A percentile compares a stretch with the other conserved stretches of the same genome.
These are phyloP conservation scores for Perizoma flavofasciatum DNA, from an alignment of 2,888 invertebrate genomes.

Conservation along the genomic window DNA sequence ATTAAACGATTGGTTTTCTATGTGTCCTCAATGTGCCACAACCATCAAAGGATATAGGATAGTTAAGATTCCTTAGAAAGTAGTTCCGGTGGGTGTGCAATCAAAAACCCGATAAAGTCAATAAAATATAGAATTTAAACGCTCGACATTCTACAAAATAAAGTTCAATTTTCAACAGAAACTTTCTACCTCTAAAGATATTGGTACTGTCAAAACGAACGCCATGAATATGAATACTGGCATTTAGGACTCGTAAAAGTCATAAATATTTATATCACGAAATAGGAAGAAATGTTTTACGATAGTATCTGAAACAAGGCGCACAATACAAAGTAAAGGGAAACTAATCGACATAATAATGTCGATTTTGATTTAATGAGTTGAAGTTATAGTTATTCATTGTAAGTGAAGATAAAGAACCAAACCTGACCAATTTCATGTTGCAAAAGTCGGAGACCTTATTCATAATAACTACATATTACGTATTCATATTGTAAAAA, in stretches of 20 bases:
- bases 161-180: slow-evolving; percentile 17
- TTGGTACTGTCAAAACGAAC: slow-evolving; percentile 33
- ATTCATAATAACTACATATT: not conserved
- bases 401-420: slow-evolving; percentile 1
- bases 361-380: slow-evolving; percentile 14
- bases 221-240: slow-evolving; percentile 49
- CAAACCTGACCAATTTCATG: not conserved
- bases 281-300: slow-evolving; percentile 59
- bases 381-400: slow-evolving; percentile 1
- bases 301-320: slow-evolving; percentile 32
- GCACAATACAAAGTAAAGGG: slow-evolving; percentile 15
- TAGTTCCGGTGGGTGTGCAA: slow-evolving; percentile 43
- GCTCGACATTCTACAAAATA: slow-evolving; percentile 14
- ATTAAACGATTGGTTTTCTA: slow-evolving; percentile 36
- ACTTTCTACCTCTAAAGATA: slow-evolving; percentile 29
- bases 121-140: slow-evolving; percentile 6
- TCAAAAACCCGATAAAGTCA: slow-evolving; percentile 16
- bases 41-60: slow-evolving; percentile 41
- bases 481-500: no score
- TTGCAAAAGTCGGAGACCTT: not conserved
- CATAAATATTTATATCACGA: slow-evolving; percentile 64
- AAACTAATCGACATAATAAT: slow-evolving; percentile 19
- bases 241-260: slow-evolving; percentile 54
- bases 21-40: slow-evolving; percentile 27
- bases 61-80: slow-evolving; percentile 44